These are phyloP conservation scores for Diarsia dahlii DNA, from an alignment of 2,888 invertebrate species.

Conservation along the genomic window DNA sequence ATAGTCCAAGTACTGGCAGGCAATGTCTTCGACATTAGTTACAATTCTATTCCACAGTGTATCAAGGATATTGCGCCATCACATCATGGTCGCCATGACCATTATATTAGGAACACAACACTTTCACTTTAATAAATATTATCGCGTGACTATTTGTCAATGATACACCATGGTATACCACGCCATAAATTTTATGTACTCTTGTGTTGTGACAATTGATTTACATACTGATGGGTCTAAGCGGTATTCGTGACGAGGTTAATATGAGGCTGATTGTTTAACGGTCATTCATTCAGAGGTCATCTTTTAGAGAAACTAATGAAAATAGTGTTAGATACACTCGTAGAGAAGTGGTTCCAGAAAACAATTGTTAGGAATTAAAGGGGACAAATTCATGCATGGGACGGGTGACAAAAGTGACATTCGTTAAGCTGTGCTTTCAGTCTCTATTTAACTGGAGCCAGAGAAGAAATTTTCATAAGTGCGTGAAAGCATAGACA, in stretches of 20 bases:
- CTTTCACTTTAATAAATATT: conserved; percentile 76
- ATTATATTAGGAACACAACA: conserved; percentile 63
- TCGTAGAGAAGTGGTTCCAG: not conserved
- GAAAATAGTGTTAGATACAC: not conserved
- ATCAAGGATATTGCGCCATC: conserved; percentile 82
- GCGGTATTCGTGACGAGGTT: conserved; percentile 39
- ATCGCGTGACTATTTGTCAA: conserved; percentile 63
- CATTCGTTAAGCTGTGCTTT: not conserved
- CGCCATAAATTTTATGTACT: conserved; percentile 37
- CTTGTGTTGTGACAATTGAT: conserved; percentile 42
- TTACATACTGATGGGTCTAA: conserved; percentile 26
- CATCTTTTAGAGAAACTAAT: not conserved
- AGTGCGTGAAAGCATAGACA: not conserved
- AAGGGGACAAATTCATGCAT: not conserved
- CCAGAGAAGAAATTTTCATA: not conserved
- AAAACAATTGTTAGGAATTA: not conserved
- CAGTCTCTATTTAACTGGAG: not conserved
- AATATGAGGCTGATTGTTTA: conserved; percentile 9
- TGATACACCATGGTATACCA: conserved; percentile 53
- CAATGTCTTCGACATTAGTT: conserved; percentile 1
- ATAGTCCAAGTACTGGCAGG: not conserved
- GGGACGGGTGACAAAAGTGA: not conserved
- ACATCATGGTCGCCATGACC: conserved; percentile 73
- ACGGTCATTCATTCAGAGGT: not conserved
- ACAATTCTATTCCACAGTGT: conserved; percentile 10